phyloP scores from a whole-genome alignment of 1,140 invertebrate species.

The Physella acuta region DNA sequence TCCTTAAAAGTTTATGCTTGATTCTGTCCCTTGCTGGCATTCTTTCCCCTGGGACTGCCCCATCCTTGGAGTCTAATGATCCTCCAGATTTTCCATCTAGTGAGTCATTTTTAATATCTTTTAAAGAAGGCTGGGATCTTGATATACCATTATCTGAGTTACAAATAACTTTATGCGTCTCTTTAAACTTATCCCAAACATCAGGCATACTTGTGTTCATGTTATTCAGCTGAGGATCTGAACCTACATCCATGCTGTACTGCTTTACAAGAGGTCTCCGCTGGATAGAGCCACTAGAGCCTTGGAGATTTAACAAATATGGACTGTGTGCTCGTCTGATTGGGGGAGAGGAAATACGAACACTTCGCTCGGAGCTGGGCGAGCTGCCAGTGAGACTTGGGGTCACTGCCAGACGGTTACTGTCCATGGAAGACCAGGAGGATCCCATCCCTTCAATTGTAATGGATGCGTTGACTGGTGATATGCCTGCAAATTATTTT shows the following conservation, averaged over 20 bases:
- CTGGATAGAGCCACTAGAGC: conserved; percentile 5
- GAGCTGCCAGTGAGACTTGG: conserved; percentile 24
- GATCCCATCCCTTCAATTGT: conserved; percentile 21
- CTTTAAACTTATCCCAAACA: conserved; percentile 29
- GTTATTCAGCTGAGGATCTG: conserved; percentile 34
- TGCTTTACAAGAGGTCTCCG: conserved; percentile 33
- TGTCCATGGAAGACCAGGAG: conserved; percentile 28
- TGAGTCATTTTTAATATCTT: conserved; percentile 26
- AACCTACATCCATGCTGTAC: conserved; percentile 39
- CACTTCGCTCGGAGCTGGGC: conserved; percentile 23
- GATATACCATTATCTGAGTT: conserved; percentile 24
- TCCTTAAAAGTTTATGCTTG: conserved; percentile 34
- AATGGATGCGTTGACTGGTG: conserved; percentile 20
- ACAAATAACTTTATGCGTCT: conserved; percentile 8
- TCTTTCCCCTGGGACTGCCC: conserved; percentile 25
- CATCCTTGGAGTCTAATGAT: conserved; percentile 27
- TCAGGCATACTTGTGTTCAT: conserved; percentile 36
- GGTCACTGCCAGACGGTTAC: conserved; percentile 15
- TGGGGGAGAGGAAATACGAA: conserved; percentile 29
- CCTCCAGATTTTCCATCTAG: conserved; percentile 24
- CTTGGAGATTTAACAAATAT: conserved; percentile 24
- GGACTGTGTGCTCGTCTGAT: conserved; percentile 31
- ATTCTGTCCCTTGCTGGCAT: conserved; percentile 26
- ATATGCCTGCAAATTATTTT: conserved; percentile 4
- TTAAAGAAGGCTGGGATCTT: conserved; percentile 35